Conservation (phyloP, 2,113 vertebrate genomes). For the Nannobrachium achirus region DNA sequence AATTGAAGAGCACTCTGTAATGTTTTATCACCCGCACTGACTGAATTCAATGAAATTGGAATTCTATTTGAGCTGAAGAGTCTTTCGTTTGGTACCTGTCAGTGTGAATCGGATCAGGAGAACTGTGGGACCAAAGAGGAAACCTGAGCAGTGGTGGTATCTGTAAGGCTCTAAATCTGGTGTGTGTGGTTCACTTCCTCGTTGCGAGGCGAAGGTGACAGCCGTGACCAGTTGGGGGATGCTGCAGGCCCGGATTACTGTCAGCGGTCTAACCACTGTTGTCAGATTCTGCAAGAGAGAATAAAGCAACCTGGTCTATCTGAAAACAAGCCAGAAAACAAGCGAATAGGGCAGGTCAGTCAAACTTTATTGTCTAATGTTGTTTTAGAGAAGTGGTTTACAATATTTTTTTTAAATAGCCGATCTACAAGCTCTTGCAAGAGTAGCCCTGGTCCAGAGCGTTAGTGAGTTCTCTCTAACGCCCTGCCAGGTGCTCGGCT, state of each 20-base stretch:
- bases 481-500: too few relatives aligned
- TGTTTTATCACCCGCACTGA: slow-evolving; percentile 54
- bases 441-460: too few relatives aligned
- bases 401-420: too few relatives aligned
- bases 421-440: too few relatives aligned
- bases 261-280: slow-evolving; percentile 24
- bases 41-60: slow-evolving; percentile 59
- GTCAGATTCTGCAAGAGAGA: too few relatives aligned
- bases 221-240: slow-evolving; percentile 56
- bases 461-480: too few relatives aligned
- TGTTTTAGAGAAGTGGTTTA: too few relatives aligned
- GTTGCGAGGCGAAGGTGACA: slow-evolving; percentile 61
- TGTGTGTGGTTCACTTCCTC: slow-evolving; percentile 47
- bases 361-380: too few relatives aligned
- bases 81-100: slow-evolving; percentile 51
- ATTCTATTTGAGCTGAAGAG: slow-evolving; percentile 60
- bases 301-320: too few relatives aligned
- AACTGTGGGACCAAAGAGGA: slow-evolving; percentile 34
- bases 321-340: too few relatives aligned
- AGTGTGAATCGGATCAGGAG: slow-evolving; percentile 45
- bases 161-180: slow-evolving; percentile 56
- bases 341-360: too few relatives aligned
- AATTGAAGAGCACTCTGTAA: slow-evolving; percentile 42
- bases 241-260: slow-evolving; percentile 63
- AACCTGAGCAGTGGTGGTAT: slow-evolving; percentile 38